Base-by-base conservation (phyloP, 2,888 invertebrate species). In the Protophormia terraenovae region DNA sequence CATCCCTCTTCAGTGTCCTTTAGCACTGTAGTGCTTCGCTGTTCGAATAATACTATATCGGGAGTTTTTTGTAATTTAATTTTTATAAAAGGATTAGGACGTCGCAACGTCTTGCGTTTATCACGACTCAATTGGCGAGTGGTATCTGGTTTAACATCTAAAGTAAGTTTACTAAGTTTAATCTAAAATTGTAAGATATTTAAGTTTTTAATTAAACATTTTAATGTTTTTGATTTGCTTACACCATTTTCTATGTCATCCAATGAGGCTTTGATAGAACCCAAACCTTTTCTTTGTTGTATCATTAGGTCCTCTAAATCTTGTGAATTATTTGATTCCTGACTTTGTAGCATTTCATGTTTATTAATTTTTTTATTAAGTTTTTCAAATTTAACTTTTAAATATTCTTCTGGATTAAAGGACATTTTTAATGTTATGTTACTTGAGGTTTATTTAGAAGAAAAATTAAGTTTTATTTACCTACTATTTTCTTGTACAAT, bases 1-100 rank as follows among this genome's bases (percentile, higher is more conserved):
- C 90, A 91, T 0, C 94, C 96, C 89, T 95, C 95, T 0, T 93
- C 90, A 0, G 94, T 94, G 32, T 94, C 94, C 88, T 94, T 94
- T 47, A 95, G 94, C 4, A 93, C 95, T 0, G 95, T 95, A 78
- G 93, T 93, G 88, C 95, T 95, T 0, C 94, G 94, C 86, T 96
- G 91, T 86, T 95, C 95, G 86, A 95, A 95, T 6, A 96, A 90
- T 76, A 95, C 94, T 50, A 93, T 89, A 0, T 96, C 95, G 58
- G 95, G 94, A 0, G 96, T 96, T 93, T 96, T 96, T 80, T 93
- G 94, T 1, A 96, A 92, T n/a, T 93, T 92, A 5, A 96, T 92
- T 87, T 94, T 94, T 35, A 96, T 94, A 88, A 94, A 94, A 2
- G 94, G 92, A 12, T 95, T 95, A 22, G 88, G 50, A 0, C 81